These are phyloP conservation scores for Temnothorax unifasciatus DNA, from an alignment of 2,888 invertebrate species.

Conservation along the genomic window DNA sequence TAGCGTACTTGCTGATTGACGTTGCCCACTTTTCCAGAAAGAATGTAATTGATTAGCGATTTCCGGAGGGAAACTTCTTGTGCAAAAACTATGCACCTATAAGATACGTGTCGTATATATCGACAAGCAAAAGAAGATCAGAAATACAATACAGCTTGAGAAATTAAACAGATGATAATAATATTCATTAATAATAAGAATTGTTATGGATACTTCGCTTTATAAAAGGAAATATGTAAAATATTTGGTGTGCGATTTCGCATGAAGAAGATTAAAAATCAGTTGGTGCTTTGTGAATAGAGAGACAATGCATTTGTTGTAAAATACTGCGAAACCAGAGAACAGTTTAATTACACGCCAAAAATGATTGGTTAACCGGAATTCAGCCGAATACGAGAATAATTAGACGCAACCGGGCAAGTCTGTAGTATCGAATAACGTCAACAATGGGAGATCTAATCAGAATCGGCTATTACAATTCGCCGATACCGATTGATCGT, in stretches of 20 bases:
- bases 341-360: slow-evolving; percentile 55
- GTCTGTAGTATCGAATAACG: slow-evolving; percentile 76
- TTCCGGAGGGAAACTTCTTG: slow-evolving; percentile 31
- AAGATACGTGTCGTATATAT: slow-evolving; percentile 1
- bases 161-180: slow-evolving; percentile 6
- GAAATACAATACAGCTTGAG: not conserved
- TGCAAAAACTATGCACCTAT: not conserved
- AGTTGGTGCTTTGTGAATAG: not conserved
- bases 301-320: slow-evolving; percentile 1
- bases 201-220: not conserved
- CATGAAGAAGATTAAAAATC: not conserved
- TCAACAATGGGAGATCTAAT: slow-evolving; percentile 79
- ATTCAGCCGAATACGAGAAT: slow-evolving; percentile 64
- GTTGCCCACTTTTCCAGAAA: slow-evolving; percentile 61
- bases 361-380: slow-evolving; percentile 64
- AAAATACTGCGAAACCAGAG: slow-evolving; percentile 40
- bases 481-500: slow-evolving; percentile 75
- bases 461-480: slow-evolving; percentile 78
- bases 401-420: slow-evolving; percentile 75
- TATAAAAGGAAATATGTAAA: not conserved
- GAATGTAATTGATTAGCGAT: slow-evolving; percentile 66
- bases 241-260: not conserved
- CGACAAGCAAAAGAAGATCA: not conserved
- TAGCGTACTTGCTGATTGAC: slow-evolving; percentile 59
- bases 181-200: not conserved